A percentile compares a stretch with the other conserved stretches of the same genome.
phyloP scores from a whole-genome alignment of 1,140 invertebrate genomes.

The Drosophila tristis region DNA sequence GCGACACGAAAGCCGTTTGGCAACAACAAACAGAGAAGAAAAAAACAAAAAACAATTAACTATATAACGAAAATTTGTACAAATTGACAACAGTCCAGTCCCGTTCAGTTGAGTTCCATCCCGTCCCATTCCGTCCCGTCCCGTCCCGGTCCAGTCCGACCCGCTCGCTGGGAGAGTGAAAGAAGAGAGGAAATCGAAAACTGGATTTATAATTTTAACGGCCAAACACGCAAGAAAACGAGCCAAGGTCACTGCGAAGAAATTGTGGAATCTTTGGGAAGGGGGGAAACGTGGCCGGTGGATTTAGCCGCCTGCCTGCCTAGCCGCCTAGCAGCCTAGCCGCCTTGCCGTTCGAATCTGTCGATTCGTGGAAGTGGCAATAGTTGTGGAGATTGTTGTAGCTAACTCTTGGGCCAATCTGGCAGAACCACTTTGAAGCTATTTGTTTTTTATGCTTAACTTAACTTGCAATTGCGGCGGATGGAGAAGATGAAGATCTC shows the following conservation, averaged over 20 bases:
- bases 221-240: slow-evolving; percentile 75
- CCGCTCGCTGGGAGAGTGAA: slow-evolving; percentile 56
- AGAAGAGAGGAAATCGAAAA: slow-evolving; percentile 74
- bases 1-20: slow-evolving; percentile 63
- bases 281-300: slow-evolving; percentile 9
- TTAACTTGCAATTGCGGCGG: slow-evolving; percentile 59
- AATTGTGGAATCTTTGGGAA: slow-evolving; percentile 57
- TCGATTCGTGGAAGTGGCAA: slow-evolving; percentile 44
- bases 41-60: slow-evolving; percentile 63
- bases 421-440: slow-evolving; percentile 70
- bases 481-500: slow-evolving; percentile 42
- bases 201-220: slow-evolving; percentile 74
- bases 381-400: slow-evolving; percentile 26
- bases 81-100: slow-evolving; percentile 53
- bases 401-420: slow-evolving; percentile 34
- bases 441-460: slow-evolving; percentile 25
- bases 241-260: slow-evolving; percentile 80
- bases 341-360: background rate
- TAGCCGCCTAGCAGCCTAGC: background rate
- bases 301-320: too few relatives aligned
- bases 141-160: slow-evolving; percentile 1
- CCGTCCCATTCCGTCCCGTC: too few relatives aligned
- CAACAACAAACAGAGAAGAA: slow-evolving; percentile 52
- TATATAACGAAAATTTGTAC: slow-evolving; percentile 76
- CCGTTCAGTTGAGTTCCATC: too few relatives aligned